These are phyloP conservation scores for Calyptomena viridis DNA, from an alignment of 2,113 vertebrate genomes.

Conservation along the genomic window DNA sequence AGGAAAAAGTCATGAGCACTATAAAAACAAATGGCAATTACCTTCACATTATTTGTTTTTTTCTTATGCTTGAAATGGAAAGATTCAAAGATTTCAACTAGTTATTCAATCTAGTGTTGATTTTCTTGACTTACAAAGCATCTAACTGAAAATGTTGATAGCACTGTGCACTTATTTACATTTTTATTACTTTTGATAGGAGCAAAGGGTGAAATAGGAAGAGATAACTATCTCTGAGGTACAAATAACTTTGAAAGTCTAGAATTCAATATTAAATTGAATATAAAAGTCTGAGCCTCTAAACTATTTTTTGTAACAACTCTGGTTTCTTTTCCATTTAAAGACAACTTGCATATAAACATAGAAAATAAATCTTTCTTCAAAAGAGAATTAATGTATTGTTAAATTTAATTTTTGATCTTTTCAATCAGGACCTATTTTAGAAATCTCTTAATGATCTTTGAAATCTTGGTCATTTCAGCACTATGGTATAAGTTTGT, in stretches of 20 bases:
- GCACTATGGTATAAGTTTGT: background rate
- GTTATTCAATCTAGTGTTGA: constrained; percentile 12
- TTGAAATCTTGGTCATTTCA: background rate
- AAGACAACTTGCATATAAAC: background rate
- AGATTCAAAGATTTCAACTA: constrained; percentile 2
- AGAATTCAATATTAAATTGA: background rate
- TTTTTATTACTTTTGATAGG: constrained; percentile 57
- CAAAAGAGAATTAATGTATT: background rate
- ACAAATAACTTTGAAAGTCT: background rate
- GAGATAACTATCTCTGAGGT: background rate
- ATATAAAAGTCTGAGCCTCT: background rate
- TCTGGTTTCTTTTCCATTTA: background rate
- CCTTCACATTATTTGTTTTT: background rate
- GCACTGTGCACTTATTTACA: constrained; percentile 36
- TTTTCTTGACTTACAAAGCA: constrained; percentile 32
- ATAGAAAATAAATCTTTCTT: background rate
- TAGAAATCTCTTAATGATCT: background rate
- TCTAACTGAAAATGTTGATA: constrained; percentile 9
- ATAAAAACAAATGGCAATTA: background rate
- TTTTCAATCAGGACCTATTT: background rate
- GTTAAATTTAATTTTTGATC: background rate
- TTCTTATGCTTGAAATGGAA: background rate
- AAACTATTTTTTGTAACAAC: background rate
- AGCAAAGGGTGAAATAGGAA: constrained; percentile 3
- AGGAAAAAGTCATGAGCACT: background rate